Conservation (phyloP, 2,888 invertebrate species). For the Timema cristinae region DNA sequence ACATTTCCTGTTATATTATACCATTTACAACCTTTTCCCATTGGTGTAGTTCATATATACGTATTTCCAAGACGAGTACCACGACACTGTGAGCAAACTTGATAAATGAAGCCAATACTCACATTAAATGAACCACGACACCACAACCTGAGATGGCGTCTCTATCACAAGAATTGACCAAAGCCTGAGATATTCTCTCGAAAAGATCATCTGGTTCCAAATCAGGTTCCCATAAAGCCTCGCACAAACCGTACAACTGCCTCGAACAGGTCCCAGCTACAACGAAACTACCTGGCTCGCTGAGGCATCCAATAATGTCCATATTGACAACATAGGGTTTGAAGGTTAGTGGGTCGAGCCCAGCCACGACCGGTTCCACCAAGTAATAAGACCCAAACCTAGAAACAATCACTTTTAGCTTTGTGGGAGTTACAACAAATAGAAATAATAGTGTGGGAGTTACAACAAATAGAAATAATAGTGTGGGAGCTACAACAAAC, state of each 20-base stretch:
- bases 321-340: constrained; percentile 90
- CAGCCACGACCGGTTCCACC: constrained; percentile 93
- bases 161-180: constrained; percentile 93
- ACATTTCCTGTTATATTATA: too few species aligned
- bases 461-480: too few species aligned
- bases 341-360: constrained; percentile 76
- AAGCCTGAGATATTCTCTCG: constrained; percentile 92
- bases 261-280: constrained; percentile 92
- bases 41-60: too few species aligned
- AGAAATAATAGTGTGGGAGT: too few species aligned
- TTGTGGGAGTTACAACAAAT: too few species aligned
- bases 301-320: constrained; percentile 92
- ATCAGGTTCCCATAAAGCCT: constrained; percentile 90
- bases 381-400: constrained; percentile 86
- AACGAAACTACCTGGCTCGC: constrained; percentile 91
- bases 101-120: constrained; percentile 41
- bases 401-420: neutral
- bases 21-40: too few species aligned
- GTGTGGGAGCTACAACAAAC: too few species aligned
- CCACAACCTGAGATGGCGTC: constrained; percentile 99
- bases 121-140: constrained; percentile 90
- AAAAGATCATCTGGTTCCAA: constrained; percentile 89
- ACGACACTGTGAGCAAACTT: too few species aligned
- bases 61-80: too few species aligned
- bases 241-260: constrained; percentile 93